A percentile compares a stretch with the other conserved stretches of the same genome.
These are phyloP conservation scores for Alexandromys fortis DNA, from an alignment of 2,113 vertebrate species.

Conservation along the genomic window DNA sequence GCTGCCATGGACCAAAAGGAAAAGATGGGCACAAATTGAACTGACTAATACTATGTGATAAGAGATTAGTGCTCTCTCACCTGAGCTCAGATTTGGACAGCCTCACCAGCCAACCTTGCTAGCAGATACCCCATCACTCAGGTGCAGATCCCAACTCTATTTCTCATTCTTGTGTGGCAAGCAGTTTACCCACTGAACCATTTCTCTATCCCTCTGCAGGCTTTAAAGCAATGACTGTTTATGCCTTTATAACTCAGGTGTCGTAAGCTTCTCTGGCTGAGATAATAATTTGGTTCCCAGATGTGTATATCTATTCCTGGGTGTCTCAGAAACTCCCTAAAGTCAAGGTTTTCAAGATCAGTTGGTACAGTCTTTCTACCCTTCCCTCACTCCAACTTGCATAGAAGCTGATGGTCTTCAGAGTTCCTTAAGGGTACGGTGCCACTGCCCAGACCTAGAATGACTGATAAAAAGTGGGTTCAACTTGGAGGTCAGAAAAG, in stretches of 20 bases:
- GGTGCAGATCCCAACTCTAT: too few species aligned
- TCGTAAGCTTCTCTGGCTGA: neutral
- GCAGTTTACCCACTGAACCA: neutral
- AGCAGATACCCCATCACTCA: too few species aligned
- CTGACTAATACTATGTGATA: neutral
- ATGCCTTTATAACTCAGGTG: neutral
- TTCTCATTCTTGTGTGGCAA: neutral
- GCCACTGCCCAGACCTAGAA: neutral
- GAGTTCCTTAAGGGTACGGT: neutral
- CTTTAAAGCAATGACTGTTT: neutral
- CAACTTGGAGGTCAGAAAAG: too few species aligned
- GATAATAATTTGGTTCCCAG: neutral
- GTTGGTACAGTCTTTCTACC: neutral
- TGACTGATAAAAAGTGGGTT: too few species aligned
- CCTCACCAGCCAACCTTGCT: too few species aligned
- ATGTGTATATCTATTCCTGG: neutral
- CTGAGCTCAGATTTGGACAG: too few species aligned
- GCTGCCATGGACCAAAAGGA: neutral
- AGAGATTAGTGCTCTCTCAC: neutral
- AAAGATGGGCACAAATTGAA: neutral
- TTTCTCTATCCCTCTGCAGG: neutral
- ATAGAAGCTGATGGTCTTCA: neutral
- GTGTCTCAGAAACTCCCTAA: neutral
- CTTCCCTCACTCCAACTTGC: rapidly evolving
- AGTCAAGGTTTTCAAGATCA: neutral